These are phyloP conservation scores for Hafferia zeledoni DNA, from an alignment of 2,797 vertebrate genomes.

Conservation along the genomic window DNA sequence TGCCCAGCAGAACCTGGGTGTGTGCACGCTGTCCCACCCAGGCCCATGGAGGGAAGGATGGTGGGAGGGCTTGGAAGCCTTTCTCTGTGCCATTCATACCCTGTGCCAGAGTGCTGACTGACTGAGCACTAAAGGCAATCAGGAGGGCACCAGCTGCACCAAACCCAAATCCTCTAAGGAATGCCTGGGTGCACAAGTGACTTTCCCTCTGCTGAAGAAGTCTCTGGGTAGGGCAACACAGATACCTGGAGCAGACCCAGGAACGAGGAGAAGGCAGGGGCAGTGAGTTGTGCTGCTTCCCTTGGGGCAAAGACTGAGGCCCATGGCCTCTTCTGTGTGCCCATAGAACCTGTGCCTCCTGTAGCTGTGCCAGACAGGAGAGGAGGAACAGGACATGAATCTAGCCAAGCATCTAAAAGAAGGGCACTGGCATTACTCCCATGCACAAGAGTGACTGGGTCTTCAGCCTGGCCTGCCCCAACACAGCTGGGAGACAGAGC, in stretches of 20 bases:
- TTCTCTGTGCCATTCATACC: too few species aligned
- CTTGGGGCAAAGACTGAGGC: background rate
- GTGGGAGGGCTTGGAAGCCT: background rate
- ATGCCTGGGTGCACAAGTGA: background rate
- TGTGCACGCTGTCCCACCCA: background rate
- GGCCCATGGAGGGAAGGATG: rapidly evolving
- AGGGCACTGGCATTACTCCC: background rate
- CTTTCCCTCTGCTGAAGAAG: background rate
- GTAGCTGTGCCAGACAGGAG: background rate
- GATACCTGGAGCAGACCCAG: background rate
- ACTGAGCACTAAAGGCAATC: background rate
- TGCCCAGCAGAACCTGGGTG: background rate
- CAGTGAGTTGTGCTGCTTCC: background rate
- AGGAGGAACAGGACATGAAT: background rate
- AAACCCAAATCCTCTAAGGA: background rate
- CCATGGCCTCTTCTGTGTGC: background rate
- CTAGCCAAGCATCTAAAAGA: background rate
- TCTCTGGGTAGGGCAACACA: background rate
- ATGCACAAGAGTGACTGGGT: background rate
- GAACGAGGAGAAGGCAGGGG: background rate
- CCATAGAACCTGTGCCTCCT: background rate
- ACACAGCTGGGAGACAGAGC: background rate
- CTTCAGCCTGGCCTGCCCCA: background rate
- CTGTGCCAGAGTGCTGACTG: background rate
- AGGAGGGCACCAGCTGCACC: background rate